Percentiles rank a stretch among this genome's conserved stretches.
phyloP scores from a whole-genome alignment of 2,797 vertebrate genomes.

The Synaphobranchus kaupii region DNA sequence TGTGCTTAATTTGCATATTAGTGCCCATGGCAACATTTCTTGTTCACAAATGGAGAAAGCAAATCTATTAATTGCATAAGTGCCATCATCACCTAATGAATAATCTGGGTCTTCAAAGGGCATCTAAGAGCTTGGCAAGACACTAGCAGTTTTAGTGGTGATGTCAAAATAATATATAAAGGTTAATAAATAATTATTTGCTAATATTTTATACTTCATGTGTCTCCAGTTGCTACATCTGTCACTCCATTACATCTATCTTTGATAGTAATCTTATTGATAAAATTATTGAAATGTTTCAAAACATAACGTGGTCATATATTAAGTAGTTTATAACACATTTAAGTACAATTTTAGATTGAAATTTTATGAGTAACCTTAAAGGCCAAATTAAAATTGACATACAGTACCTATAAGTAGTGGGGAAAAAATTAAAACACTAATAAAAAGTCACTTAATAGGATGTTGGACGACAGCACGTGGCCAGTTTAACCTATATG shows the following conservation, averaged over 20 bases:
- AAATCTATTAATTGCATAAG: constrained; percentile 27
- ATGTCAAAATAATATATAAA: not conserved
- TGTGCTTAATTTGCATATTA: constrained; percentile 32
- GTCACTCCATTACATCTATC: no score
- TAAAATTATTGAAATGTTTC: no score
- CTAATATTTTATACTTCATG: not conserved
- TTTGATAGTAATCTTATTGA: no score
- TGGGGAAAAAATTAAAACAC: no score
- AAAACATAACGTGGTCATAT: no score
- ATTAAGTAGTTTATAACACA: no score
- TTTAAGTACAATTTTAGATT: no score
- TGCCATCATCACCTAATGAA: constrained; percentile 14
- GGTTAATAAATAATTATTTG: not conserved
- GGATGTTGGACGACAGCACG: not conserved
- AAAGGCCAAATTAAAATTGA: not conserved
- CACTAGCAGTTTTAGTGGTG: constrained; percentile 4
- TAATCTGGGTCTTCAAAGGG: not conserved
- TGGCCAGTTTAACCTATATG: no score
- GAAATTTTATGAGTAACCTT: not conserved
- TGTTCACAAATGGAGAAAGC: constrained; percentile 22
- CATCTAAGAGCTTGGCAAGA: not conserved
- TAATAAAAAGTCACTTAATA: no score
- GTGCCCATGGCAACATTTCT: constrained; percentile 27
- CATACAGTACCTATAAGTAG: not conserved
- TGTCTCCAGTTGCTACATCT: no score